These are phyloP conservation scores for Diarsia rubi DNA, from an alignment of 2,888 invertebrate genomes.

Conservation along the genomic window DNA sequence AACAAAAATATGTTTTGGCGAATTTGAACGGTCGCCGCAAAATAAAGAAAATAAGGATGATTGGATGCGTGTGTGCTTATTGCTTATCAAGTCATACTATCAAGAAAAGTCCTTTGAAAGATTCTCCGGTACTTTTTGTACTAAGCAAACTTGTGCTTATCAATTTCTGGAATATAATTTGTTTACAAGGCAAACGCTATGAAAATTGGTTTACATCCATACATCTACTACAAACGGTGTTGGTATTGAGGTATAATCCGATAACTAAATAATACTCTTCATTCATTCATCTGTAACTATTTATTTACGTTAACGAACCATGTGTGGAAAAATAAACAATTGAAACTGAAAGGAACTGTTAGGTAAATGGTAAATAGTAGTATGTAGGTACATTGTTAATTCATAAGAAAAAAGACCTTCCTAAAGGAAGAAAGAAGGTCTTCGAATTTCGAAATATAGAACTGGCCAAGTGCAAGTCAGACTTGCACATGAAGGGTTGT, in stretches of 20 bases:
- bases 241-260: not conserved
- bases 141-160: not conserved
- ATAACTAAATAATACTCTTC: slow-evolving; percentile 17
- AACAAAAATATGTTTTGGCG: not conserved
- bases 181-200: not conserved
- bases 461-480: no score
- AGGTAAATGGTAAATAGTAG: not conserved
- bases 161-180: not conserved
- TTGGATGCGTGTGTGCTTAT: not conserved
- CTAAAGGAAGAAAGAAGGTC: not conserved
- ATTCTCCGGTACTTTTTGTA: not conserved
- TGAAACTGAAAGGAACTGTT: slow-evolving; percentile 9
- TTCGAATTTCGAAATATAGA: not conserved
- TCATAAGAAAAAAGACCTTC: not conserved
- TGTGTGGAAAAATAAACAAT: slow-evolving; percentile 18
- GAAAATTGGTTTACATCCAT: not conserved
- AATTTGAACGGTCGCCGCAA: not conserved
- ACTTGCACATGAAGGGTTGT: no score
- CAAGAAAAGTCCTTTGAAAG: not conserved
- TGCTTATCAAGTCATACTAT: no score
- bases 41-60: not conserved
- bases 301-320: slow-evolving; percentile 19
- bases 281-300: slow-evolving; percentile 26
- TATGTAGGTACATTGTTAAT: not conserved
- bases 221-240: not conserved